These are phyloP conservation scores for Malachius bipustulatus DNA, from an alignment of 2,888 invertebrate genomes.

Conservation along the genomic window DNA sequence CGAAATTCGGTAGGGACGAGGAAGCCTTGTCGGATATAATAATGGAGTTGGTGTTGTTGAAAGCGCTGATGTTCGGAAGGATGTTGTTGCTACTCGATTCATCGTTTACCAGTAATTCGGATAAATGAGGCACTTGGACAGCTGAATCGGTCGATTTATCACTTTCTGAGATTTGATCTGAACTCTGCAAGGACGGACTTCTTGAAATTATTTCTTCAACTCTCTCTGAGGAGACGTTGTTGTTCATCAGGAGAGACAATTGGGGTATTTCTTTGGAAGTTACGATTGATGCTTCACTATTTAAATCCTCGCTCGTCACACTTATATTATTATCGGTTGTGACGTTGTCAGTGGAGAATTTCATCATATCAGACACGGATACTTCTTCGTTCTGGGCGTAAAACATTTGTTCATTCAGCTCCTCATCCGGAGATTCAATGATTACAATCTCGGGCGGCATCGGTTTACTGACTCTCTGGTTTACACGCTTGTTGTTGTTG, in stretches of 20 bases:
- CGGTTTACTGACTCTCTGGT: slow-evolving; percentile 11
- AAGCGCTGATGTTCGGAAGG: slow-evolving; percentile 18
- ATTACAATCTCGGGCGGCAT: slow-evolving; percentile 28
- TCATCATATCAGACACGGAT: no score
- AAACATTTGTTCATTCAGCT: background rate
- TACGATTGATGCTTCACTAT: background rate
- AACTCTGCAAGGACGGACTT: no score
- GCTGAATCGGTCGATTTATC: no score
- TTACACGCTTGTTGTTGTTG: slow-evolving; percentile 10
- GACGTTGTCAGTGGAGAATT: background rate
- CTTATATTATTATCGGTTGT: no score
- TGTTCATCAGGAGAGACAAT: background rate
- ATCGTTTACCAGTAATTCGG: slow-evolving; percentile 6
- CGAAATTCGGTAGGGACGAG: no score
- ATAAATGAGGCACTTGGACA: slow-evolving; percentile 9
- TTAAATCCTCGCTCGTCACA: background rate
- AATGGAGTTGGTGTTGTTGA: slow-evolving; percentile 12
- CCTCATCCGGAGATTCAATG: slow-evolving; percentile 17
- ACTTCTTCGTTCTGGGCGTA: background rate
- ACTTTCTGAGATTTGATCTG: no score
- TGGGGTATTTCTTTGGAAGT: background rate
- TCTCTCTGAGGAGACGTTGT: no score
- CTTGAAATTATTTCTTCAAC: no score
- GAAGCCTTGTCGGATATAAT: slow-evolving; percentile 15
- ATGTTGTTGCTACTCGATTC: slow-evolving; percentile 5